These are phyloP conservation scores for Pitta sordida DNA, from an alignment of 2,113 vertebrate species.

Conservation along the genomic window DNA sequence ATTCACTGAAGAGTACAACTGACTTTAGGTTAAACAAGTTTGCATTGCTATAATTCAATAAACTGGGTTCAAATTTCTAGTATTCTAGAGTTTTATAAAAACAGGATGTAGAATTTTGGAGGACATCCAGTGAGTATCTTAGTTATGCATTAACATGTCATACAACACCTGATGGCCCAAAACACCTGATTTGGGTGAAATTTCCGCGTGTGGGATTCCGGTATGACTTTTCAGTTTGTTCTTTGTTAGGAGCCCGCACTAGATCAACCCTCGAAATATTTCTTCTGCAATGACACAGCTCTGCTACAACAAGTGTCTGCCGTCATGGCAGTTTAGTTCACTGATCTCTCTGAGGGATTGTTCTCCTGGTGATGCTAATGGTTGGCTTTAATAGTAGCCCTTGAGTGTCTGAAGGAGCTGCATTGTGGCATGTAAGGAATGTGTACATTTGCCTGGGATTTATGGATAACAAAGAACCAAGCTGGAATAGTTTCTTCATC, in stretches of 20 bases:
- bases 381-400: background rate
- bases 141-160: background rate
- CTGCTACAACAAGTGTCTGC: background rate
- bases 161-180: background rate
- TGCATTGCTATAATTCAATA: background rate
- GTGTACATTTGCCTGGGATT: slow-evolving; percentile 37
- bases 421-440: slow-evolving; percentile 15
- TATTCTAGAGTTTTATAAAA: background rate
- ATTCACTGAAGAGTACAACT: background rate
- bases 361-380: background rate
- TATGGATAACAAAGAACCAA: background rate
- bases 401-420: background rate
- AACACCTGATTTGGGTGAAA: background rate
- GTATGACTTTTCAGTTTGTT: background rate
- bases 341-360: background rate
- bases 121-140: background rate
- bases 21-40: background rate
- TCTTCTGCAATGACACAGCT: background rate
- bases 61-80: background rate
- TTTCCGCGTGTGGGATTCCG: background rate
- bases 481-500: slow-evolving; percentile 1
- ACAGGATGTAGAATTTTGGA: background rate
- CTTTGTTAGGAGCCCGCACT: background rate
- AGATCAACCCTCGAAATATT: background rate
- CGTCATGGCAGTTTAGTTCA: background rate